phyloP scores from a whole-genome alignment of 2,797 vertebrate genomes.

The Diplodus sargus region DNA sequence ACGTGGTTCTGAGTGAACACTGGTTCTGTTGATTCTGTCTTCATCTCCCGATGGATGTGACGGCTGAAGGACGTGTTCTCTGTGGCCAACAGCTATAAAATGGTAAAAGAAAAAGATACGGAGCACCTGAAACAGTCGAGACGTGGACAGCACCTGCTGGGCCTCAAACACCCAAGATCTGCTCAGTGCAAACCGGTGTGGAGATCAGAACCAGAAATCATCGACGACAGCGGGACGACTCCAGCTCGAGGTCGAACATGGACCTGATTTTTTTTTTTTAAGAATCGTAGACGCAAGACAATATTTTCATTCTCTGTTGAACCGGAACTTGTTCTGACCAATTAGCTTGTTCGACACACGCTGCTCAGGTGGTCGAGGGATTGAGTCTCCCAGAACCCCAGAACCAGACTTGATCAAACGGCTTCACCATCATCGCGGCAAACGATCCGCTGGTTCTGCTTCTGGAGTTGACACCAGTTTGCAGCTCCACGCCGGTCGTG shows the following conservation, averaged over 20 bases:
- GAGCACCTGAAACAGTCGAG: slow-evolving; percentile 43
- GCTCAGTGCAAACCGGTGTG: neutral
- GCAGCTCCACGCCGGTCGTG: neutral
- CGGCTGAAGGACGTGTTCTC: neutral
- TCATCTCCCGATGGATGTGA: neutral
- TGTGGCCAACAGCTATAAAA: neutral
- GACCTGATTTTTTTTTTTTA: no score
- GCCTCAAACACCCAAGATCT: slow-evolving; percentile 29
- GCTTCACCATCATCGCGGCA: neutral
- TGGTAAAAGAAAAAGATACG: neutral
- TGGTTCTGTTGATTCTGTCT: neutral
- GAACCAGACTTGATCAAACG: neutral
- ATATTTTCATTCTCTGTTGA: no score
- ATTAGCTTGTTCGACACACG: neutral
- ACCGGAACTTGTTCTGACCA: neutral
- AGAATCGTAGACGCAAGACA: no score
- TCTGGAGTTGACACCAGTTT: neutral
- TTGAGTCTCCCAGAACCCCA: neutral
- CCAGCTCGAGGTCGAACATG: no score
- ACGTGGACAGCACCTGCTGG: slow-evolving; percentile 51
- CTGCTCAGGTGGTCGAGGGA: neutral
- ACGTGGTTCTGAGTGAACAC: neutral
- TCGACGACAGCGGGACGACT: no score
- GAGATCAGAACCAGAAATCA: no score
- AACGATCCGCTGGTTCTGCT: neutral